Evolutionary conservation across 2,797 vertebrate genomes (phyloP), one percentile per base, ranked within the genome.

Genomic region (Leptoclinus maculatus): DNA sequence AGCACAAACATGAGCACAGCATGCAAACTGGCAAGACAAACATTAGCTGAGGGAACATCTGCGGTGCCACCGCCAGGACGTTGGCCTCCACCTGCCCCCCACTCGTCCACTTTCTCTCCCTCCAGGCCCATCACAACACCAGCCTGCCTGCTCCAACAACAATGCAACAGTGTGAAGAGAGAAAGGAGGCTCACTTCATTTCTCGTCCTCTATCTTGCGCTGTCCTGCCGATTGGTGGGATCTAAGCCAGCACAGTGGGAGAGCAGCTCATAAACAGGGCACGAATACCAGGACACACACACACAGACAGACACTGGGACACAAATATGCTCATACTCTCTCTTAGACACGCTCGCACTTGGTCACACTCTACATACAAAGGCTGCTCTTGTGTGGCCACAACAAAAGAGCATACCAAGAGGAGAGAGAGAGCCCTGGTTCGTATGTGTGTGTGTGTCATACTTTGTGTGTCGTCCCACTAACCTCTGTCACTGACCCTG

Each of bases 361-460:
- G 39, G 71, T 79, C 53, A 73, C 83, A 87, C 49, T 84, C 41
- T 14, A 74, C 54, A 64, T 74, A 95, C 94, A 95, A 95, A 91
- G 90, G 82, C 87, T 23, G 78, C 79, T 83, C 88, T 92, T 95
- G 93, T 95, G 85, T 78, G 74, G 76, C 80, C 76, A 66, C 82
- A 85, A 92, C 88, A 93, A 92, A 92, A 80, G 83, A 71, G 71
- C 45, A 65, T 76, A 81, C 67, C 80, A 71, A 71, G 69, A 72
- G 70, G 78, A 76, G 80, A 68, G 80, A 68, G 73, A 62, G 78
- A 71, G 74, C 43, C 60, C 39, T 74, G 32, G 49, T 73, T 23
- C 58, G 13, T 79, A 9, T 77, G 57, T 76, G 32, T 81, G 41
- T 64, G 14, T 14, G 14, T 5, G 23, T 54, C 25, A 14, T 27